Conservation (phyloP, 2,888 invertebrate genomes). For the Drosophila prolongata region DNA sequence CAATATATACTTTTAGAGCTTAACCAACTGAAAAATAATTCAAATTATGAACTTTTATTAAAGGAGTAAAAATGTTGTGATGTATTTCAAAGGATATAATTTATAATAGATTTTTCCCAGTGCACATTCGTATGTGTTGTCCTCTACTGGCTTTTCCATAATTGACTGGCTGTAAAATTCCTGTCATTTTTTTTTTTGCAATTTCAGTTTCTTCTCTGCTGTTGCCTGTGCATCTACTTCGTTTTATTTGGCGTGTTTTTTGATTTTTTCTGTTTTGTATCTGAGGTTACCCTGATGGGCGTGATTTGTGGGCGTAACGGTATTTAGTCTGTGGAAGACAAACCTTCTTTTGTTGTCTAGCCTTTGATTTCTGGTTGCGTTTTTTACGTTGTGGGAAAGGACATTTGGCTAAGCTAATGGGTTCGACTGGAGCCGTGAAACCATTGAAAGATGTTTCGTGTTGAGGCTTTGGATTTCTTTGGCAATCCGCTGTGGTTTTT, state of each 20-base stretch:
- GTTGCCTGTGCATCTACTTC: slow-evolving; percentile 13
- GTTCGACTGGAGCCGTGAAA: slow-evolving; percentile 44
- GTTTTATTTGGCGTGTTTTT: slow-evolving; percentile 45
- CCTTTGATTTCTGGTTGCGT: slow-evolving; percentile 53
- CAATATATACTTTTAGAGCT: no score
- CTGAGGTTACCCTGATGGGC: slow-evolving; percentile 60
- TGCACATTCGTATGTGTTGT: slow-evolving; percentile 26
- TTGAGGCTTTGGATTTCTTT: slow-evolving; percentile 4
- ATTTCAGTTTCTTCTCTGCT: slow-evolving; percentile 38
- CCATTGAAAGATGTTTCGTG: slow-evolving; percentile 28
- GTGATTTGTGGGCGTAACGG: slow-evolving; percentile 76
- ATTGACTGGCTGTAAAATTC: slow-evolving; percentile 78
- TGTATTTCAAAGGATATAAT: no score
- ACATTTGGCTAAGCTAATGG: slow-evolving; percentile 69
- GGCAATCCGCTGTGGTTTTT: not conserved
- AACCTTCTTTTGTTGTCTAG: slow-evolving; percentile 75
- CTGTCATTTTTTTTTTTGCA: slow-evolving; percentile 66
- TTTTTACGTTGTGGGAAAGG: slow-evolving; percentile 41
- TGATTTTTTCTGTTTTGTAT: slow-evolving; percentile 11
- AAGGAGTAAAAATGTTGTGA: no score
- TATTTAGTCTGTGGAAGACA: slow-evolving; percentile 55
- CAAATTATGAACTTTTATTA: no score
- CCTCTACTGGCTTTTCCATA: slow-evolving; percentile 55
- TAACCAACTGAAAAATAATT: no score
- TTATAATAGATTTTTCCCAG: not conserved